Conservation (phyloP, 2,888 invertebrate species). For the Anticlea derivata region DNA sequence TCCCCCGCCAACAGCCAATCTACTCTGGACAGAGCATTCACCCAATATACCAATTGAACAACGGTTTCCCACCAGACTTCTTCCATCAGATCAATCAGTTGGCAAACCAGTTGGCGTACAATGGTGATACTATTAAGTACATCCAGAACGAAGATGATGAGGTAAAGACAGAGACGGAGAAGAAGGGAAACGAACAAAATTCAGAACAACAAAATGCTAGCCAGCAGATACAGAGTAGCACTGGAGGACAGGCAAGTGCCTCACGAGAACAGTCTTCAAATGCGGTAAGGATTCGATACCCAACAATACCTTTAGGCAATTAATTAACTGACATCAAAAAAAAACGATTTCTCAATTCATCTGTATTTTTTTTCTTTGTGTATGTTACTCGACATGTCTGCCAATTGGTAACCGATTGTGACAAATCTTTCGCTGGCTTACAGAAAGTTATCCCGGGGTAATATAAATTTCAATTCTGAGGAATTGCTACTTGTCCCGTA, state of each 20-base stretch:
- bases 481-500: too few relatives aligned
- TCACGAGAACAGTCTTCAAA: constrained; percentile 8
- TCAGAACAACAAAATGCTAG: constrained; percentile 6
- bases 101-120: constrained; percentile 16
- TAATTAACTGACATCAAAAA: too few relatives aligned
- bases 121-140: constrained; percentile 16
- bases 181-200: constrained; percentile 2
- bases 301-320: too few relatives aligned
- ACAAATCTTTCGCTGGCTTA: too few relatives aligned
- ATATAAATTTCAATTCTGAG: too few relatives aligned
- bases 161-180: not conserved
- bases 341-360: too few relatives aligned
- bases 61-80: constrained; percentile 29
- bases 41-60: constrained; percentile 17
- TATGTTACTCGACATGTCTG: too few relatives aligned
- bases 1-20: constrained; percentile 10
- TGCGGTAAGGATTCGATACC: constrained; percentile 16
- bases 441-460: too few relatives aligned
- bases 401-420: too few relatives aligned
- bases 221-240: constrained; percentile 11
- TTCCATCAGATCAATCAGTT: constrained; percentile 30
- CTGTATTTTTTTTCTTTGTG: too few relatives aligned
- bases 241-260: constrained; percentile 13
- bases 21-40: constrained; percentile 29
- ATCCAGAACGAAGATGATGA: constrained; percentile 4